phyloP scores from a whole-genome alignment of 2,888 invertebrate species.

The Osmoderma eremita region DNA sequence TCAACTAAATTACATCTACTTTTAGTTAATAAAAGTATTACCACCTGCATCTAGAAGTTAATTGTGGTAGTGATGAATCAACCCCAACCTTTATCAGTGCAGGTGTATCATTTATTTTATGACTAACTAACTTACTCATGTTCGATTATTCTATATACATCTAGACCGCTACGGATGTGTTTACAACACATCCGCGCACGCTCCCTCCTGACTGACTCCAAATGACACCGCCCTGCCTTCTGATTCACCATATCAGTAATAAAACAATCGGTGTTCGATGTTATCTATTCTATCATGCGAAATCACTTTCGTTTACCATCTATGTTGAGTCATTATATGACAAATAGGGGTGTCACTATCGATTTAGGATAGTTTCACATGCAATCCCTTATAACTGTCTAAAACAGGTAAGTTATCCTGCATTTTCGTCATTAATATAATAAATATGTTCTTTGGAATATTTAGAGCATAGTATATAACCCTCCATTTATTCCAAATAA shows the following conservation, averaged over 20 bases:
- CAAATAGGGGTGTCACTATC: neutral
- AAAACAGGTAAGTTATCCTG: too few species aligned
- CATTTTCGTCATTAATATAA: too few species aligned
- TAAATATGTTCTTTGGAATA: too few species aligned
- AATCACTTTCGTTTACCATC: neutral
- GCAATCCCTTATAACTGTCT: too few species aligned
- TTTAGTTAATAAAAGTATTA: too few species aligned
- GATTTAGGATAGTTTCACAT: neutral
- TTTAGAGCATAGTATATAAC: too few species aligned
- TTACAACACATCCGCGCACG: neutral
- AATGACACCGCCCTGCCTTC: neutral
- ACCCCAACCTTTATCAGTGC: too few species aligned
- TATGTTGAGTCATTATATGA: conserved; percentile 18
- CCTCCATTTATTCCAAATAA: too few species aligned
- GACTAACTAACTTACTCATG: neutral
- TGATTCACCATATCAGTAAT: conserved; percentile 6
- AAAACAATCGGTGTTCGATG: conserved; percentile 18
- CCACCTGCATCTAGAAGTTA: too few species aligned
- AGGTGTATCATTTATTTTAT: too few species aligned
- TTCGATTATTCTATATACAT: neutral
- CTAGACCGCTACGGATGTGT: neutral
- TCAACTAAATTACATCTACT: too few species aligned
- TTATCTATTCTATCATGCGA: conserved; percentile 17
- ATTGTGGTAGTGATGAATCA: too few species aligned
- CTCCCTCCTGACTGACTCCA: neutral